These are phyloP conservation scores for Empidonax traillii DNA, from an alignment of 2,113 vertebrate species.

Conservation along the genomic window DNA sequence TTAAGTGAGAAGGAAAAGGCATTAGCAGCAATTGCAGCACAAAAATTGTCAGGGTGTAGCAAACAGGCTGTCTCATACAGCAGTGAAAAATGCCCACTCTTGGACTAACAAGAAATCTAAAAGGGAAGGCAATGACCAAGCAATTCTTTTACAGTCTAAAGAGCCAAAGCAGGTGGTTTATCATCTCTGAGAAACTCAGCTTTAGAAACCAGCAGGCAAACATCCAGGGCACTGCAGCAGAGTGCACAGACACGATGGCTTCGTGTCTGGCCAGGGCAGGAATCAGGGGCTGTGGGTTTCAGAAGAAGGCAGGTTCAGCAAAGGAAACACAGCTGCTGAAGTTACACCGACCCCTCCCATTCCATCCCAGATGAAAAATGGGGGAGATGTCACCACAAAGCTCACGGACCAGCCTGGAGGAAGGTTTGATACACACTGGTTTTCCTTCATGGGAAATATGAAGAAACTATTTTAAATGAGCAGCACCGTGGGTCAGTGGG, in stretches of 20 bases:
- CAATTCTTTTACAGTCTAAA: background rate
- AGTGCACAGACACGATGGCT: background rate
- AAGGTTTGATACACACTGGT: background rate
- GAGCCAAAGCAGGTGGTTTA: background rate
- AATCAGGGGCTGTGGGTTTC: background rate
- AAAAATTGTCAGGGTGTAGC: background rate
- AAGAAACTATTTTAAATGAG: background rate
- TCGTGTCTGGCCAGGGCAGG: accelerated
- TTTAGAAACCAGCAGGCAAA: background rate
- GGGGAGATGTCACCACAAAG: background rate
- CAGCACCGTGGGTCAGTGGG: background rate
- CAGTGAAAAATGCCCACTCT: background rate
- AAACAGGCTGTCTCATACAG: background rate
- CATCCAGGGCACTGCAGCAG: background rate
- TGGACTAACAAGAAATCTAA: background rate
- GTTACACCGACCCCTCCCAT: background rate
- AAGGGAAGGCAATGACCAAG: background rate
- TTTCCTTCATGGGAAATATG: background rate
- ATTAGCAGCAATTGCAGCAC: background rate
- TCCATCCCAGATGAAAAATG: background rate
- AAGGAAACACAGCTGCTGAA: background rate
- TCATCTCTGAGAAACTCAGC: background rate
- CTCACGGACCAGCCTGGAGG: background rate
- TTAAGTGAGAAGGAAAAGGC: conserved; percentile 21
- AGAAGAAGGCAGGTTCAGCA: background rate